Evolutionary conservation across 2,888 invertebrate genomes (phyloP), one percentile per base, ranked within the genome.

Genomic region (Latheticus oryzae): DNA sequence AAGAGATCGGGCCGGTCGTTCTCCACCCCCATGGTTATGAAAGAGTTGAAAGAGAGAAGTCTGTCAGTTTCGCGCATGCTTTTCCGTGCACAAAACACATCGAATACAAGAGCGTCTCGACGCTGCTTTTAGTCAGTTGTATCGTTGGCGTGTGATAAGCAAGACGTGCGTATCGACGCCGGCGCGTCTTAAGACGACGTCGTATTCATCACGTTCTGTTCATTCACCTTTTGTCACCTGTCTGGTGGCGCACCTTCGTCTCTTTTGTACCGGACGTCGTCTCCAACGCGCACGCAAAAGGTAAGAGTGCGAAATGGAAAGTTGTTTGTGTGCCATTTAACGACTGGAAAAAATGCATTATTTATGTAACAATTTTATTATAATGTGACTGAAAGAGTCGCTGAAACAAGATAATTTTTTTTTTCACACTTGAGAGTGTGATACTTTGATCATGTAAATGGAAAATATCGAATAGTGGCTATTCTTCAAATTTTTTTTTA

Each of bases 51-150:
- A 38, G 50, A 37, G 37, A 26, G 50, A 8, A 38, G 8, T 37
- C 37, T 13, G 38, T 26, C 38, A 38, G 35, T 37, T 23, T 26
- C 50, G 50, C 50, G 50, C 50, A 50, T 50, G 50, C 38, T 38
- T 38, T 50, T 13, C 32, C 12, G 16, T 42, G 3, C 28, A 28
- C 26, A 19, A 32, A 32, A 32, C 38, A 17, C 37, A 50, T 16
- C 24, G 42, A 33, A 24, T 35, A 40, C 13, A 38, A 45, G 57
- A 57, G 58, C 58, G 58, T 58, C 58, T 37, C 52, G 58, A 58
- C 58, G 58, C 58, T 47, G 16, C 48, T 50, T 48, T 48, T 21
- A 48, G 43, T 43, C 33, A 13, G 58, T 58, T 47, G 58, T 58
- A 28, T 35, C 52, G 52, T 19, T 48, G 58, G 47, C 45, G 58